Evolutionary conservation across 2,797 vertebrate genomes (phyloP).

Genomic region (Phylloscopus collybita): DNA sequence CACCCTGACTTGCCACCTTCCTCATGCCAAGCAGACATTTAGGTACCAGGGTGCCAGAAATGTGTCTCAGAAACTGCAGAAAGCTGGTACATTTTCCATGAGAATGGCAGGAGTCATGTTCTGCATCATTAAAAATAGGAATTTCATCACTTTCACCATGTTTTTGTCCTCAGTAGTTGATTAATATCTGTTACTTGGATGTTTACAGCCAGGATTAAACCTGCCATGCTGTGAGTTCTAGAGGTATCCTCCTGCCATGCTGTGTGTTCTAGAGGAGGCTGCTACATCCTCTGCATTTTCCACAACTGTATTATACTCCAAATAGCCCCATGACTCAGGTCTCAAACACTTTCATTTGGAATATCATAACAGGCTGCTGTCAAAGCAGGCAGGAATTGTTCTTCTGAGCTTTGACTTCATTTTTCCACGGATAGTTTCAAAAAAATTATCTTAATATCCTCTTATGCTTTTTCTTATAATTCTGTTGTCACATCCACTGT

Average conservation of each 20-base stretch:
- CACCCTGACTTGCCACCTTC: background rate
- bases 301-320: background rate
- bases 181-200: background rate
- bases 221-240: background rate
- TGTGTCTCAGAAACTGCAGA: background rate
- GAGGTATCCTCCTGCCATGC: background rate
- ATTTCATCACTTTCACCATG: background rate
- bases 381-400: rapidly evolving
- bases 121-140: background rate
- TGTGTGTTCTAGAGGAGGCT: background rate
- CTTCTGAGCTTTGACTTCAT: background rate
- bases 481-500: background rate
- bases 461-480: background rate
- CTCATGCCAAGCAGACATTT: background rate
- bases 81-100: background rate
- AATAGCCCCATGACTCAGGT: background rate
- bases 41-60: background rate
- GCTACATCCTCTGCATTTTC: background rate
- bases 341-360: background rate
- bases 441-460: background rate
- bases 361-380: background rate
- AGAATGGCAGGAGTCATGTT: background rate
- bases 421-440: background rate
- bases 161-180: background rate
- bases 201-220: background rate